A percentile compares a stretch with the other conserved stretches of the same genome.
These are phyloP conservation scores for Agrochola litura DNA, from an alignment of 2,888 invertebrate species.

Conservation along the genomic window DNA sequence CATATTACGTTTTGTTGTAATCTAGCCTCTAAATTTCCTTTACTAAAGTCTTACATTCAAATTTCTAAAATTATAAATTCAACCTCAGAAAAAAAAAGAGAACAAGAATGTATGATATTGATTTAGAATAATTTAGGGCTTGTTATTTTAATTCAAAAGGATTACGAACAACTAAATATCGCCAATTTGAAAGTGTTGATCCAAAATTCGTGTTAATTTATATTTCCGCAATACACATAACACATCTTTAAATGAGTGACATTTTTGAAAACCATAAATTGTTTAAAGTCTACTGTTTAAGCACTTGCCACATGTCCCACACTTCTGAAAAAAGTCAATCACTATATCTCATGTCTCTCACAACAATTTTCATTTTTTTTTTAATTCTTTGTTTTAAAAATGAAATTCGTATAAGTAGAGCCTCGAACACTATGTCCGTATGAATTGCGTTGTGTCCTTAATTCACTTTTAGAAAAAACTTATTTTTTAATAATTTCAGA, in stretches of 20 bases:
- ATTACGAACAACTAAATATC: background rate
- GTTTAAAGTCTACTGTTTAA: background rate
- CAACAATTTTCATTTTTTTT: background rate
- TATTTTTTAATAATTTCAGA: background rate
- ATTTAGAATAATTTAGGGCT: background rate
- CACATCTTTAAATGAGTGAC: background rate
- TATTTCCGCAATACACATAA: background rate
- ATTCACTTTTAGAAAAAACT: background rate
- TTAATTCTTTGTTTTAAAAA: background rate
- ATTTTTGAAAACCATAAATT: background rate
- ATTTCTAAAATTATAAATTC: background rate
- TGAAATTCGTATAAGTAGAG: background rate
- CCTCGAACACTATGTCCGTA: background rate
- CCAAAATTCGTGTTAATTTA: background rate
- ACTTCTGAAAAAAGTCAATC: background rate
- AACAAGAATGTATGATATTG: too few species aligned
- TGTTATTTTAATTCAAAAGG: background rate
- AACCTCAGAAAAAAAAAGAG: too few species aligned
- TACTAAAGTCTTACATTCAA: background rate
- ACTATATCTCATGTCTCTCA: background rate
- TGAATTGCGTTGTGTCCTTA: background rate
- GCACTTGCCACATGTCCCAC: too few species aligned
- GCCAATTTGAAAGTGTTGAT: background rate
- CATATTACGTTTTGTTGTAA: background rate
- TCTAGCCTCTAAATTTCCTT: background rate